phyloP scores from a whole-genome alignment of 2,797 vertebrate species.

The Bradypus variegatus region DNA sequence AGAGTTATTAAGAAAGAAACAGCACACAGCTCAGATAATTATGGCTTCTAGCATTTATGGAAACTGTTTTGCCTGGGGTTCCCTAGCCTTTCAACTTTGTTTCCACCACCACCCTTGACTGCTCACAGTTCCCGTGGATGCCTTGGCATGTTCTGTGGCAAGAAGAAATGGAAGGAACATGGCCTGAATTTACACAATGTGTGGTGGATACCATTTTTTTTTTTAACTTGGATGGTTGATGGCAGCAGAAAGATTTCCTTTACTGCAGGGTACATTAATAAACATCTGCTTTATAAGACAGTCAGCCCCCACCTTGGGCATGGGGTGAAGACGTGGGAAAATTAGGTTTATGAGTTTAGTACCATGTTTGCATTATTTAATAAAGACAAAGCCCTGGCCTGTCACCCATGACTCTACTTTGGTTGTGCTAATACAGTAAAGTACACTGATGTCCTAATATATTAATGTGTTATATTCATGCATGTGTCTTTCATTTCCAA shows the following conservation, averaged over 20 bases:
- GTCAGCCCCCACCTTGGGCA: not conserved
- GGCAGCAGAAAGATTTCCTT: not conserved
- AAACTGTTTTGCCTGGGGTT: not conserved
- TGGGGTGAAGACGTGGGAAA: not conserved
- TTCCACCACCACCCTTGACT: not conserved
- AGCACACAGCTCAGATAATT: not conserved
- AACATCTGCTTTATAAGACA: not conserved
- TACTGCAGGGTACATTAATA: not conserved
- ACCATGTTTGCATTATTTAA: not conserved
- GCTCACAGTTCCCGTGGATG: not conserved
- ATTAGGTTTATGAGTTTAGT: not conserved
- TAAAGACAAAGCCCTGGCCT: not conserved
- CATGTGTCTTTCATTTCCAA: not conserved
- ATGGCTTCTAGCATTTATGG: not conserved
- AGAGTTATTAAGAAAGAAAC: constrained; percentile 37
- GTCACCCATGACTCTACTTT: not conserved
- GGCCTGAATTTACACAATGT: not conserved
- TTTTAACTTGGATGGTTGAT: not conserved
- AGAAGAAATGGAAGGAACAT: not conserved
- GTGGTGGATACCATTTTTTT: accelerated
- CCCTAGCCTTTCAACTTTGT: not conserved
- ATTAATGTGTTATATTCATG: not conserved
- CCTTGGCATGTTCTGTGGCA: not conserved
- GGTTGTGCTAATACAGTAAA: not conserved
- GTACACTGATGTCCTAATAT: not conserved